These are phyloP conservation scores for Hyphantria cunea DNA, from an alignment of 1,140 invertebrate genomes.

Conservation along the genomic window DNA sequence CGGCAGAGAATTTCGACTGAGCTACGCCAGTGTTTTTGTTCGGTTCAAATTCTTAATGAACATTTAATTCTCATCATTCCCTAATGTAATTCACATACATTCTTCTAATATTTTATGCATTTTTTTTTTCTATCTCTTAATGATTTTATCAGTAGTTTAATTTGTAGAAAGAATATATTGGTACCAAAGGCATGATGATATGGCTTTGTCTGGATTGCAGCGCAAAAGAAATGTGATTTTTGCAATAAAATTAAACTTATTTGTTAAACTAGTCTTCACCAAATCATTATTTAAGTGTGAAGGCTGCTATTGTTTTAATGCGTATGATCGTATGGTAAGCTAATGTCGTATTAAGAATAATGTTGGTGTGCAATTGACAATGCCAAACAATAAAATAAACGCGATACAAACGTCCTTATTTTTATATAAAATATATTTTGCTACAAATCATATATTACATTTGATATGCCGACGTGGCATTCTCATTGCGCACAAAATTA, in stretches of 20 bases:
- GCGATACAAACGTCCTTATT: slow-evolving; percentile 8
- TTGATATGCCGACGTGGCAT: slow-evolving; percentile 6
- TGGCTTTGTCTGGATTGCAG: slow-evolving; percentile 12
- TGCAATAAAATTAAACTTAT: slow-evolving; percentile 21
- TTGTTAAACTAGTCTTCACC: slow-evolving; percentile 47
- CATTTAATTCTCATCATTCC: no score
- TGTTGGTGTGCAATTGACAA: slow-evolving; percentile 48
- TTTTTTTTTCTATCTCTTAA: no score
- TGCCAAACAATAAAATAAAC: slow-evolving; percentile 18
- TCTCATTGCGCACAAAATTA: slow-evolving; percentile 17
- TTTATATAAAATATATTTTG: slow-evolving; percentile 46
- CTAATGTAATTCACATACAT: no score
- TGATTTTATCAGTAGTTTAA: no score
- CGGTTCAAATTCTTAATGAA: no score
- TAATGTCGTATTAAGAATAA: slow-evolving; percentile 22
- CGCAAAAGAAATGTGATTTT: slow-evolving; percentile 11
- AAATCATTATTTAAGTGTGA: slow-evolving; percentile 46
- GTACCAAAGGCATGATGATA: slow-evolving; percentile 21
- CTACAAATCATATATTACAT: slow-evolving; percentile 24
- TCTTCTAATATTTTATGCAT: no score
- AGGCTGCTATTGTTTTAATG: slow-evolving; percentile 35
- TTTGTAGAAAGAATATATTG: background rate
- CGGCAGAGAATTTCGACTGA: no score
- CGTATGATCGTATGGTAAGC: slow-evolving; percentile 15
- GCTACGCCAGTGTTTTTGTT: no score